These are phyloP conservation scores for Amphiduros pacificus DNA, from an alignment of 2,888 invertebrate genomes.

Conservation along the genomic window DNA sequence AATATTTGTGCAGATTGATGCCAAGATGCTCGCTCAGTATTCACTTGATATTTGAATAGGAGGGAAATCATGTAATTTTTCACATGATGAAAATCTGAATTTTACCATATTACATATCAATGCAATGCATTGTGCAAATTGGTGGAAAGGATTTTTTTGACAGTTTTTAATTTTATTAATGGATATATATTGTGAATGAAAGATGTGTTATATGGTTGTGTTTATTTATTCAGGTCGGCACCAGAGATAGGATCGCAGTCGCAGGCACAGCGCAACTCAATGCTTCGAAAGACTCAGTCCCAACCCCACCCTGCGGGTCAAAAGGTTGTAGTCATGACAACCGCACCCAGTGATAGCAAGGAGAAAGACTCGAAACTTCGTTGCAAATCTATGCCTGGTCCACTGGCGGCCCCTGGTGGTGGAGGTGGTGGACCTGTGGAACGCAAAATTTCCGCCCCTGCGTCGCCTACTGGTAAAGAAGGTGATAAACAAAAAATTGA, in stretches of 20 bases:
- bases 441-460: constrained; percentile 4
- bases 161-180: not conserved
- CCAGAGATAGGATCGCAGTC: constrained; percentile 53
- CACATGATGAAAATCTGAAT: no score
- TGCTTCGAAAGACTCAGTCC: constrained; percentile 63
- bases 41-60: no score
- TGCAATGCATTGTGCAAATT: no score
- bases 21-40: no score
- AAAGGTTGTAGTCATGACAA: not conserved
- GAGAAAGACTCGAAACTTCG: not conserved
- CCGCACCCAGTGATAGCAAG: not conserved
- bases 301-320: constrained; percentile 17
- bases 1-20: no score
- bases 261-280: constrained; percentile 58
- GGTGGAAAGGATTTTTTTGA: no score
- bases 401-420: no score
- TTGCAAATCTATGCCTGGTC: constrained; percentile 5
- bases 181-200: not conserved
- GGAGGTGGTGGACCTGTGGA: not conserved
- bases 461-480: constrained; percentile 5
- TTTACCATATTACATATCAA: no score
- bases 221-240: constrained; percentile 38
- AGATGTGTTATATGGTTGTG: not conserved
- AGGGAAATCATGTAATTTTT: no score
- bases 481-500: constrained; percentile 10